Conservation (phyloP, 2,888 invertebrate genomes). For the Unio pictorum region DNA sequence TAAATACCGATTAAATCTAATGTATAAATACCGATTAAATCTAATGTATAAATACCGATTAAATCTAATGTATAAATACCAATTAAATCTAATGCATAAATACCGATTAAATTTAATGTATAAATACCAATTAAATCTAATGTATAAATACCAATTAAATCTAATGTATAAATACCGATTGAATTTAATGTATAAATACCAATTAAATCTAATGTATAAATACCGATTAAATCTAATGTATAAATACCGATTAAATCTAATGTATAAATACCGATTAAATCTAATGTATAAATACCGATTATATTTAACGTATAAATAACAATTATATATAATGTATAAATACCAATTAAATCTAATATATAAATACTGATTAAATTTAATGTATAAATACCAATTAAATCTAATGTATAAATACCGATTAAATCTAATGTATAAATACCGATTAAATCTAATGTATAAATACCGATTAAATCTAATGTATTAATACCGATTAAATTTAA, state of each 20-base stretch:
- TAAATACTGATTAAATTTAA: constrained; percentile 28
- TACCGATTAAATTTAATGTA: constrained; percentile 28
- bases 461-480: constrained; percentile 27
- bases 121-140: constrained; percentile 29
- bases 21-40: constrained; percentile 29
- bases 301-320: constrained; percentile 17
- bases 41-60: constrained; percentile 26
- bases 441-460: constrained; percentile 15
- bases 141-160: constrained; percentile 30
- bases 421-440: constrained; percentile 19
- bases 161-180: constrained; percentile 26
- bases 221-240: constrained; percentile 28
- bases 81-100: constrained; percentile 14
- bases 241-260: constrained; percentile 30
- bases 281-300: constrained; percentile 26
- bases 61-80: constrained; percentile 18
- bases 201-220: constrained; percentile 14
- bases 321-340: constrained; percentile 12
- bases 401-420: constrained; percentile 26
- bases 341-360: too few species aligned
- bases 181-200: constrained; percentile 18
- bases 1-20: constrained; percentile 29
- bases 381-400: constrained; percentile 31
- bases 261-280: constrained; percentile 30
- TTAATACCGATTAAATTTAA: constrained; percentile 31